Evolutionary conservation across 2,888 invertebrate genomes (phyloP).

Genomic region (Meghimatium bilineatum): DNA sequence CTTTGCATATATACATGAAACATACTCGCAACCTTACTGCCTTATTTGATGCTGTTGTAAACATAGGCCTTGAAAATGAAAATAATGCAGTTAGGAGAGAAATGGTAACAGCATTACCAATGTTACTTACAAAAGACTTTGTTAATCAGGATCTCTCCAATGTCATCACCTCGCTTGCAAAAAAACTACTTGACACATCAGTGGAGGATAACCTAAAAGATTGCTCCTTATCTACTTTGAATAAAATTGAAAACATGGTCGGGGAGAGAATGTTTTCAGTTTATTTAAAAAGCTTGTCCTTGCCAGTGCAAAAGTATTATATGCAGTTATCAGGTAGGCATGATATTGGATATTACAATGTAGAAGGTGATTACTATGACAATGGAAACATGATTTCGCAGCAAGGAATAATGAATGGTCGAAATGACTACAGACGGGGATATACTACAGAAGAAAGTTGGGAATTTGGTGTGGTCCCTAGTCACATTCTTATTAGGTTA

Average conservation of each 20-base stretch:
- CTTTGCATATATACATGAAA: constrained; percentile 78
- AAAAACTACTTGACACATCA: constrained; percentile 69
- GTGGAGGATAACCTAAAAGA: constrained; percentile 72
- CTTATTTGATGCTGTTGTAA: constrained; percentile 75
- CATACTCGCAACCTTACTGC: constrained; percentile 76
- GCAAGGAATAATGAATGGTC: constrained; percentile 36
- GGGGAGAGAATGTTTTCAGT: constrained; percentile 75
- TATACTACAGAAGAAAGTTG: constrained; percentile 60
- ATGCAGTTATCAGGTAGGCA: constrained; percentile 62
- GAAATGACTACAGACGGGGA: constrained; percentile 45
- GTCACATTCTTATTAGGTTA: constrained; percentile 76
- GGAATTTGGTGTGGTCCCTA: constrained; percentile 78
- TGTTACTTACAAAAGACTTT: constrained; percentile 78
- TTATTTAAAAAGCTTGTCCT: constrained; percentile 70
- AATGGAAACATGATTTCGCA: constrained; percentile 18
- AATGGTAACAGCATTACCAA: constrained; percentile 76
- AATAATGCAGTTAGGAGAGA: constrained; percentile 75
- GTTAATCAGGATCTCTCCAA: constrained; percentile 75
- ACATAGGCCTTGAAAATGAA: constrained; percentile 76
- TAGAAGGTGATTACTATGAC: constrained; percentile 37
- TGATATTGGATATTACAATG: constrained; percentile 47
- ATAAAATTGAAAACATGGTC: constrained; percentile 76
- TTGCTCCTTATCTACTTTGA: constrained; percentile 74
- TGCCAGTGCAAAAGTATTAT: constrained; percentile 66
- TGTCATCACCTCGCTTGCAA: constrained; percentile 73